phyloP scores from a whole-genome alignment of 2,797 vertebrate genomes.

The Syncerus caffer region DNA sequence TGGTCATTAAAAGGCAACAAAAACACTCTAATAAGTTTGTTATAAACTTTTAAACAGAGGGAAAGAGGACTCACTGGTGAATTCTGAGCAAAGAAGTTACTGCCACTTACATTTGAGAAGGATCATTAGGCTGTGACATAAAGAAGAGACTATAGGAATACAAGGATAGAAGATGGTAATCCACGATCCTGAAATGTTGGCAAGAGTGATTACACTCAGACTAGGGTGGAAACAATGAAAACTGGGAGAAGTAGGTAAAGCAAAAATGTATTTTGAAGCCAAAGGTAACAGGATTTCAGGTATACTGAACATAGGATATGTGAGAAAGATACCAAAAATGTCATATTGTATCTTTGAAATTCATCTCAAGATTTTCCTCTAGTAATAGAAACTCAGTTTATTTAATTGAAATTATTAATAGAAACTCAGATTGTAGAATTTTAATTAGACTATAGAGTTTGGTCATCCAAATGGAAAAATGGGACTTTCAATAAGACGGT shows the following conservation, averaged over 20 bases:
- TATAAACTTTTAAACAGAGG: background rate
- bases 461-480: background rate
- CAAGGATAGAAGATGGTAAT: background rate
- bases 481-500: background rate
- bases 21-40: background rate
- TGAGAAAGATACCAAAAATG: background rate
- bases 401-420: background rate
- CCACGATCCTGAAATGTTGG: background rate
- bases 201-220: background rate
- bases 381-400: background rate
- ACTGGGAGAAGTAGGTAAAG: background rate
- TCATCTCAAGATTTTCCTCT: background rate
- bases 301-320: background rate
- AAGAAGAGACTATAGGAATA: background rate
- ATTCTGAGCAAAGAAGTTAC: background rate
- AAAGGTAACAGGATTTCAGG: background rate
- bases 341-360: background rate
- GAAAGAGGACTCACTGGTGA: background rate
- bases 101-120: background rate
- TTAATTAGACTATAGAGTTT: background rate
- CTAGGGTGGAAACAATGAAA: background rate
- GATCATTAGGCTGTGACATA: background rate
- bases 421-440: background rate
- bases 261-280: background rate
- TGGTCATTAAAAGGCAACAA: background rate